Evolutionary conservation across 2,113 vertebrate species (phyloP), one percentile per base, ranked within the genome.

Genomic region (Saguinus imperator): DNA sequence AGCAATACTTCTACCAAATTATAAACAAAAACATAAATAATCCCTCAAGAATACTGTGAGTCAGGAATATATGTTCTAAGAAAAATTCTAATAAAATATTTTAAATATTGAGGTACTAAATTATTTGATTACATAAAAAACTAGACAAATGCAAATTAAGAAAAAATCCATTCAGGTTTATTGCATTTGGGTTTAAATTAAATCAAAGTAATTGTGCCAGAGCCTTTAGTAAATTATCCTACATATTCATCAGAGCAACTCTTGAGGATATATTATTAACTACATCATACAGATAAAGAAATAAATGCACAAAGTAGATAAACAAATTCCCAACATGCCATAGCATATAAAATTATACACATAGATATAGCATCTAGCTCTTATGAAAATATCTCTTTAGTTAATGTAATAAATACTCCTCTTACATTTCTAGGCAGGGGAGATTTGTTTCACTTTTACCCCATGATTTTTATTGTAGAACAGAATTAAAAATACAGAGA

Each of bases 151-250:
- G 6, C 11, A 91, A 91, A 77, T 89, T 18, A 80, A 68, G 14
- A 75, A 64, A 61, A 84, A 91, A 25, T 2, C 2, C 7, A 76
- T 68, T 90, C 35, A 18, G 7, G 16, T 21, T 35, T 79, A 86
- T 73, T 81, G n/a, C n/a, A 91, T 35, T 94, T 35, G 32, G 27
- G 4, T 52, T 91, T 94, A 86, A 96, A 87, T 79, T 40, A 91
- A 68, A 81, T 89, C 8, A 87, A 64, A 77, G 66, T 86, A 82
- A 50, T 66, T 93, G 8, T 66, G 27, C 20, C 25, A 81, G 23
- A 79, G 16, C 4, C 11, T 57, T 96, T 79, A 86, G 72, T 89
- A 81, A 68, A 35, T 72, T 64, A 40, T 77, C 32, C 43, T 52
- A 21, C 40, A 3, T 35, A 80, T 88, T 89, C 16, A 85, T 55